Evolutionary conservation across 1,140 invertebrate species (phyloP).

Genomic region (Drosophila punjabiensis): DNA sequence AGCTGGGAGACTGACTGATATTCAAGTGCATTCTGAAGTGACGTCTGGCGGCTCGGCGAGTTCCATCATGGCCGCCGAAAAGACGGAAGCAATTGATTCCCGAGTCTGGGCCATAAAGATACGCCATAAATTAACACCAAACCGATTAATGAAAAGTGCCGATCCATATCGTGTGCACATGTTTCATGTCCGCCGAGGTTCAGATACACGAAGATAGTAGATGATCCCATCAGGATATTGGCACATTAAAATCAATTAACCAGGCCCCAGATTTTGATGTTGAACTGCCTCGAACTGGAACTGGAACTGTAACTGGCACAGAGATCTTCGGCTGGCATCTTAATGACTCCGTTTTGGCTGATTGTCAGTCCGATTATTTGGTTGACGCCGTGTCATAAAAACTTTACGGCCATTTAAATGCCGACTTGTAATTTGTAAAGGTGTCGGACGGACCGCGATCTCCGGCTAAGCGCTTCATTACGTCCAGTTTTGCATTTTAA

Average conservation of each 20-base stretch:
- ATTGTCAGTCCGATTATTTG: slow-evolving; percentile 38
- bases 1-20: slow-evolving; percentile 28
- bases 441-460: slow-evolving; percentile 18
- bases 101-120: slow-evolving; percentile 57
- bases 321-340: slow-evolving; percentile 31
- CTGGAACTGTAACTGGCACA: slow-evolving; percentile 22
- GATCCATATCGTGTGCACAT: slow-evolving; percentile 72
- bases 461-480: slow-evolving; percentile 40
- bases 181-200: slow-evolving; percentile 36
- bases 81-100: slow-evolving; percentile 70
- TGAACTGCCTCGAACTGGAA: slow-evolving; percentile 7
- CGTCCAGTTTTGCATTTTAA: slow-evolving; percentile 48
- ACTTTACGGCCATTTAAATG: slow-evolving; percentile 51
- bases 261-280: slow-evolving; percentile 44
- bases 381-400: slow-evolving; percentile 32
- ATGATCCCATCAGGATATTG: slow-evolving; percentile 57
- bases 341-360: slow-evolving; percentile 58
- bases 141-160: slow-evolving; percentile 80
- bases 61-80: slow-evolving; percentile 59
- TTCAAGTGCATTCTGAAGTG: slow-evolving; percentile 74
- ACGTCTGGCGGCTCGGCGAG: slow-evolving; percentile 23
- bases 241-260: slow-evolving; percentile 77
- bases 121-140: slow-evolving; percentile 79
- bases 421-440: slow-evolving; percentile 56
- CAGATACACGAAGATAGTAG: neutral